Base-by-base conservation (phyloP, 2,797 vertebrate species). In the Protosalanx chinensis region DNA sequence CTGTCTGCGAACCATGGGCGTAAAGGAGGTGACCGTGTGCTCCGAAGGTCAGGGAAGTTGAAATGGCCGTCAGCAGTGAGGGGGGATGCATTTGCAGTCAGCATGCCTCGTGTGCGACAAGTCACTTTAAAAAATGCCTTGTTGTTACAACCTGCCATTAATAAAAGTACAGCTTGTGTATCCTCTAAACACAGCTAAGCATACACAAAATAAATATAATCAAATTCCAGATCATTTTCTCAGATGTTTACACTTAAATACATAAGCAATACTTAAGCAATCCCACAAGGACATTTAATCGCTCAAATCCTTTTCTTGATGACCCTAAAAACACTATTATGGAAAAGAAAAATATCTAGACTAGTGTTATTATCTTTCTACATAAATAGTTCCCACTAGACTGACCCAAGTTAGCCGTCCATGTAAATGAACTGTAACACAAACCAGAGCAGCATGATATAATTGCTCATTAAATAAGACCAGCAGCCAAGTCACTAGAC, bases 391-490 rank as follows among this genome's bases (percentile, higher is more conserved):
- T 72, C 57, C 68, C 30, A 56, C 61, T 63, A 74, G 66, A 73
- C 65, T 76, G 76, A 72, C 66, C 67, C 32, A 73, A 64, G 33
- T 58, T 32, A 74, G 35, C 75, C 16, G n/a, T 79, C 78, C 67
- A 23, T 64, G 66, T 70, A 72, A 80, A 77, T 74, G 41, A 46
- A 1, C 41, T 13, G 78, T 70, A 82, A 81, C 66, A 68, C 64
- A 73, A 70, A 49, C 76, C 67, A 27, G 35, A 56, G 57, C 29
- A 57, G 23, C 64, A 61, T 68, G 37, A 37, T 64, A 70, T 76
- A 82, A 82, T 79, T 77, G 73, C 51, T 20, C 70, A 76, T 82
- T 76, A 76, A 82, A 79, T 71, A n/a, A 71, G 72, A 82, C 78
- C 75, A 76, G 69, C 41, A n/a, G 64, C 46, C 70, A 74, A 72